Conservation (phyloP, 2,797 vertebrate genomes). For the Chelon auratus region DNA sequence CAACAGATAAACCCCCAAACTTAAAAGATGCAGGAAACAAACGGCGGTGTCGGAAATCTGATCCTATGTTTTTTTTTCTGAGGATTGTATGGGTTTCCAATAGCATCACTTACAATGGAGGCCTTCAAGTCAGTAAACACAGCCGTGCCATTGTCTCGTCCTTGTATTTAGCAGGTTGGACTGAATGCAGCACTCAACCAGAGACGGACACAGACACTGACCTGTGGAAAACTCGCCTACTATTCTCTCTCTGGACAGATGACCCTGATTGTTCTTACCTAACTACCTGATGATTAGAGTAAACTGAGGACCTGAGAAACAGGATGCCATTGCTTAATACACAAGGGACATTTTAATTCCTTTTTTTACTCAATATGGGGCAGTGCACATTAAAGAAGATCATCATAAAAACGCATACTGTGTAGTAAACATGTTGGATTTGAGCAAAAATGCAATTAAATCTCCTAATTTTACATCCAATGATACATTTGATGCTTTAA, state of each 20-base stretch:
- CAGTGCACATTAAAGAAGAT: no score
- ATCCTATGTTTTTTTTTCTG: conserved; percentile 42
- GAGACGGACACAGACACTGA: conserved; percentile 27
- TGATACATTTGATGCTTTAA: not conserved
- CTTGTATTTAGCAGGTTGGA: conserved; percentile 55
- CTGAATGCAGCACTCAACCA: conserved; percentile 37
- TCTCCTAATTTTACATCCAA: no score
- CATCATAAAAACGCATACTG: no score
- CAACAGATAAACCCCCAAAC: not conserved
- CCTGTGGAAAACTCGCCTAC: conserved; percentile 32
- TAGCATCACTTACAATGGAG: conserved; percentile 44
- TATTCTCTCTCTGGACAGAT: conserved; percentile 32
- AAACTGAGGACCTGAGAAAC: conserved; percentile 3
- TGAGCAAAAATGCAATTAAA: no score
- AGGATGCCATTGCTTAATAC: not conserved
- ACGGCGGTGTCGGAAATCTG: conserved; percentile 29
- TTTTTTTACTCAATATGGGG: not conserved
- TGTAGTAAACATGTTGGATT: no score
- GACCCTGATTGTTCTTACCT: conserved; percentile 39
- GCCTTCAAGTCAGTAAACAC: conserved; percentile 34
- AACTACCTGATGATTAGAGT: conserved; percentile 33
- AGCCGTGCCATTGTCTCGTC: conserved; percentile 51
- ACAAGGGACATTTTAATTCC: not conserved
- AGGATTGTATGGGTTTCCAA: conserved; percentile 37
- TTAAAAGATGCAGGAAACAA: not conserved